Conservation (phyloP, 1,140 invertebrate genomes). For the Drosophila micromelanica region DNA sequence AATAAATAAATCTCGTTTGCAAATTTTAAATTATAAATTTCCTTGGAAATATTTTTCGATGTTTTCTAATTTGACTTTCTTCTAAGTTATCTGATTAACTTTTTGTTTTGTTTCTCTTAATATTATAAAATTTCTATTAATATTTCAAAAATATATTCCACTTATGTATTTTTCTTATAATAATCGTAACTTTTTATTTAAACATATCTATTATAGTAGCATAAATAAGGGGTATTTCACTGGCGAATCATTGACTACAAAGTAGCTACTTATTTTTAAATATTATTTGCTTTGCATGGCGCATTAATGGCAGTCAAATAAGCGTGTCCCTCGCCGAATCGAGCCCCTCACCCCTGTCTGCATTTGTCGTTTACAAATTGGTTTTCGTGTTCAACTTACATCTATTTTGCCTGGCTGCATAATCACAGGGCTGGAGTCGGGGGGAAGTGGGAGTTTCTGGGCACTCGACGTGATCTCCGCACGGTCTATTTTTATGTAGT, state of each 20-base stretch:
- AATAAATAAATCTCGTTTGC: no score
- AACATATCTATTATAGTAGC: no score
- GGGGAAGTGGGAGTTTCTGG: not conserved
- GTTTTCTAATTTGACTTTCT: no score
- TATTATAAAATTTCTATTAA: no score
- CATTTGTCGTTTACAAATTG: slow-evolving; percentile 81
- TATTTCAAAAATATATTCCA: no score
- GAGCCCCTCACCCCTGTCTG: slow-evolving; percentile 33
- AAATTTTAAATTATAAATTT: no score
- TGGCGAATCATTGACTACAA: not conserved
- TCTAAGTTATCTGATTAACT: no score
- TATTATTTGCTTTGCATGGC: slow-evolving; percentile 69
- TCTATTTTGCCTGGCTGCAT: slow-evolving; percentile 75
- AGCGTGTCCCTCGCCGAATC: slow-evolving; percentile 40
- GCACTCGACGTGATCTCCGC: slow-evolving; percentile 55
- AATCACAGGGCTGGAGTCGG: slow-evolving; percentile 58
- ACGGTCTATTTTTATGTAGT: slow-evolving; percentile 60
- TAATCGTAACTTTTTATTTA: no score
- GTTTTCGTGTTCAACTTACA: slow-evolving; percentile 76
- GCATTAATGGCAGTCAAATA: slow-evolving; percentile 72
- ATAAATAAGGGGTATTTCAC: slow-evolving; percentile 7
- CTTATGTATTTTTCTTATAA: no score
- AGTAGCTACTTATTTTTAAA: slow-evolving; percentile 52
- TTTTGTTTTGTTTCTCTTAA: no score
- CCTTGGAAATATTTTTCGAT: no score